Conservation (phyloP, 1,140 invertebrate species). For the Apolygus lucorum region DNA sequence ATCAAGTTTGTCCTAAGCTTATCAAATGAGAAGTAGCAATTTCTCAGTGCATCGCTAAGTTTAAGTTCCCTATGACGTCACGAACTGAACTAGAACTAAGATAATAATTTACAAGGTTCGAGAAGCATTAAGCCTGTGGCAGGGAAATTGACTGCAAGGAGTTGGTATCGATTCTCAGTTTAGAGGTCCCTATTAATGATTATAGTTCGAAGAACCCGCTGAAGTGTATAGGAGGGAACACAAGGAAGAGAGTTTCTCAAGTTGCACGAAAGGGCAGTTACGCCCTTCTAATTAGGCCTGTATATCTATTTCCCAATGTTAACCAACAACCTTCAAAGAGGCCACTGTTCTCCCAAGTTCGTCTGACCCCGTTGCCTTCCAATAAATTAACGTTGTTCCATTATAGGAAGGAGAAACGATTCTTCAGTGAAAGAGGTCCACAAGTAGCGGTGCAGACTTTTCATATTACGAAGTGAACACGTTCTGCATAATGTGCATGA, state of each 20-base stretch:
- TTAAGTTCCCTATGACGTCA: too few species aligned
- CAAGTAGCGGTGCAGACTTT: too few species aligned
- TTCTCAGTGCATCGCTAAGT: too few species aligned
- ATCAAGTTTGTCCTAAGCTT: too few species aligned
- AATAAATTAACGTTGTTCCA: too few species aligned
- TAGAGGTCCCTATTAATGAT: neutral
- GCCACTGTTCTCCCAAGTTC: neutral
- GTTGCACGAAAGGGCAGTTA: neutral
- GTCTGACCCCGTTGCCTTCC: too few species aligned
- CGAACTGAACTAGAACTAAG: too few species aligned
- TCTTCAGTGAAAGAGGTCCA: too few species aligned
- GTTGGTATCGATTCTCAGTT: neutral
- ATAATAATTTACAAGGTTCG: neutral
- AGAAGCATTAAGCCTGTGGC: neutral
- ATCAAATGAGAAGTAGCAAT: too few species aligned
- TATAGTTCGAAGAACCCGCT: neutral
- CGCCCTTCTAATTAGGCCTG: neutral
- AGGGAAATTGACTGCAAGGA: neutral
- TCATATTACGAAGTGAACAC: too few species aligned
- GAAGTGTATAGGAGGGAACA: neutral
- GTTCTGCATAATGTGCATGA: too few species aligned
- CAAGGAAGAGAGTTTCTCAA: neutral
- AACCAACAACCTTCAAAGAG: neutral
- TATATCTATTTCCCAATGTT: neutral
- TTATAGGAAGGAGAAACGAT: too few species aligned